Conservation (phyloP, 1,140 invertebrate genomes). For the Drosophila ananassae region DNA sequence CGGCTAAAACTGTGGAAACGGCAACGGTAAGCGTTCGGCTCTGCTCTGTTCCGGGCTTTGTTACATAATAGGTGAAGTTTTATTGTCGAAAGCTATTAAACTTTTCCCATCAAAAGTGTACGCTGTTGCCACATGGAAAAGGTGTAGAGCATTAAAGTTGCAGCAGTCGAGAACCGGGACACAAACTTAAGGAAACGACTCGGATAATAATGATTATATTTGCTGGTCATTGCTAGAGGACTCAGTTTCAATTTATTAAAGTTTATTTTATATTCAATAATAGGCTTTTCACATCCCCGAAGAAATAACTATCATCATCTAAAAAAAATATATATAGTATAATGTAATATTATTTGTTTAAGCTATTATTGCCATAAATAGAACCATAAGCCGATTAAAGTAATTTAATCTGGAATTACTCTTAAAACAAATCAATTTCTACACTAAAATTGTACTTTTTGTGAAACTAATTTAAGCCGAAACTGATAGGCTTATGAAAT, state of each 20-base stretch:
- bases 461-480: neutral
- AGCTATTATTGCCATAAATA: too few relatives aligned
- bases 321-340: too few relatives aligned
- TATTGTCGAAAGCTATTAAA: conserved; percentile 83
- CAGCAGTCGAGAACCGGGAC: conserved; percentile 15
- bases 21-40: conserved; percentile 57
- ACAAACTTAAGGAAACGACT: conserved; percentile 14
- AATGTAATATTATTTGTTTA: too few relatives aligned
- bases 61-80: conserved; percentile 83
- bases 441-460: neutral
- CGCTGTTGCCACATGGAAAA: conserved; percentile 72
- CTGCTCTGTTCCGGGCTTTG: conserved; percentile 67
- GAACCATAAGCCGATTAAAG: too few relatives aligned
- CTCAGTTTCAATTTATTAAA: too few relatives aligned
- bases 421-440: neutral
- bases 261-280: too few relatives aligned
- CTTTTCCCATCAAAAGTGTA: conserved; percentile 79
- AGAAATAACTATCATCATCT: too few relatives aligned
- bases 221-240: conserved; percentile 5
- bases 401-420: too few relatives aligned
- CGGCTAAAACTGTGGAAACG: neutral
- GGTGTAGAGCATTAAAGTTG: conserved; percentile 73
- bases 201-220: conserved; percentile 25
- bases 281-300: too few relatives aligned
- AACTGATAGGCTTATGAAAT: neutral